A percentile compares a stretch with the other conserved stretches of the same genome.
These are phyloP conservation scores for Helicoverpa zea DNA, from an alignment of 1,140 invertebrate genomes.

Conservation along the genomic window DNA sequence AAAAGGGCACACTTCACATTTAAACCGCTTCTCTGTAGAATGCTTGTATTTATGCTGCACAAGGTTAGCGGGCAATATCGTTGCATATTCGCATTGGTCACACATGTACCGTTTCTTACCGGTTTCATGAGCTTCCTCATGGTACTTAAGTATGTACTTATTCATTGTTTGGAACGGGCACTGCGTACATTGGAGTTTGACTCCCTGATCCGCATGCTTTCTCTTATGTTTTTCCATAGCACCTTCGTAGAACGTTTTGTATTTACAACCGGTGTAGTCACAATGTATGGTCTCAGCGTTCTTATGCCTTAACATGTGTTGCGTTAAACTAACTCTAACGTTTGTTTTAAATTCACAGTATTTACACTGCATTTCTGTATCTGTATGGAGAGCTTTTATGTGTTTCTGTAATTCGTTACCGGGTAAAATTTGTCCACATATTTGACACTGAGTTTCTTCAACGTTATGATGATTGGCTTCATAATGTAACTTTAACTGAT, in stretches of 20 bases:
- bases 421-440: conserved; percentile 77
- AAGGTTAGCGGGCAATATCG: conserved; percentile 76
- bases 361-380: conserved; percentile 67
- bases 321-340: conserved; percentile 73
- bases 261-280: conserved; percentile 71
- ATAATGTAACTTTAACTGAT: conserved; percentile 71
- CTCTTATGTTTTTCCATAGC: conserved; percentile 79
- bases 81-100: conserved; percentile 80
- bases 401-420: conserved; percentile 75
- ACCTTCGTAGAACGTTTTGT: conserved; percentile 78
- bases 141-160: conserved; percentile 81
- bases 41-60: conserved; percentile 83
- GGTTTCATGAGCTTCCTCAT: conserved; percentile 79
- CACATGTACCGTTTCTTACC: conserved; percentile 78
- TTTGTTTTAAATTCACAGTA: conserved; percentile 76
- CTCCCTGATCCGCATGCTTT: conserved; percentile 73
- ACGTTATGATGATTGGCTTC: conserved; percentile 72
- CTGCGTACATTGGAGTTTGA: conserved; percentile 76
- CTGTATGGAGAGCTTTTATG: conserved; percentile 71
- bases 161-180: conserved; percentile 82
- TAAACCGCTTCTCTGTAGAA: conserved; percentile 79
- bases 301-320: conserved; percentile 78
- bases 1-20: conserved; percentile 82
- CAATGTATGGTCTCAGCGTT: conserved; percentile 77
- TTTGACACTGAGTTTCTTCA: conserved; percentile 75